These are phyloP conservation scores for Cyclopterus lumpus DNA, from an alignment of 2,797 vertebrate species.

Conservation along the genomic window DNA sequence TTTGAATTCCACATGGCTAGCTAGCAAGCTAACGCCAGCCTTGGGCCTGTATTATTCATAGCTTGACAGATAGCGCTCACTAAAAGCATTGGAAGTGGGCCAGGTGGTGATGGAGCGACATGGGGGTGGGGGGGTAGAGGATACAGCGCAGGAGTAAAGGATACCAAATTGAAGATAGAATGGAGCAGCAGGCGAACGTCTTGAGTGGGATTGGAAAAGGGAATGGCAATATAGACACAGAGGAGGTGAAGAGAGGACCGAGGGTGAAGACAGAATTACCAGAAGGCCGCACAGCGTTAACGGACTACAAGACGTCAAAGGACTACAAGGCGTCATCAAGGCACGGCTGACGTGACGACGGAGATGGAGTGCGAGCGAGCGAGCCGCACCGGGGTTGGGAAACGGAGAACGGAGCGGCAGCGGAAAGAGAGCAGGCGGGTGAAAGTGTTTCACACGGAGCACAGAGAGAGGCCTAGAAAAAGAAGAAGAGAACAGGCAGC, in stretches of 20 bases:
- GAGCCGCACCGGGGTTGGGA: constrained; percentile 25
- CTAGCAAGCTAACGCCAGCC: constrained; percentile 87
- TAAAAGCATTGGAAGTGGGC: constrained; percentile 97
- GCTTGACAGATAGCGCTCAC: constrained; percentile 97
- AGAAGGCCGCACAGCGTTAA: constrained; percentile 64
- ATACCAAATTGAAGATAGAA: constrained; percentile 43
- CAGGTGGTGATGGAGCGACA: constrained; percentile 85
- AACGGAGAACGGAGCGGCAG: constrained; percentile 25
- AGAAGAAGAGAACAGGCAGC: constrained; percentile 67
- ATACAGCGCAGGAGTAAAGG: constrained; percentile 21
- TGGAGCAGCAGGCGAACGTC: constrained; percentile 38
- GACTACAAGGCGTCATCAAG: constrained; percentile 43
- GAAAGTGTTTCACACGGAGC: constrained; percentile 48
- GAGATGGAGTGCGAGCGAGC: constrained; percentile 33
- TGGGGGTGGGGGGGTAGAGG: constrained; percentile 70
- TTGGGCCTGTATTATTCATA: constrained; percentile 98
- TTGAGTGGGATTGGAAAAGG: constrained; percentile 45
- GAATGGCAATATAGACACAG: constrained; percentile 65
- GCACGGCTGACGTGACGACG: constrained; percentile 37
- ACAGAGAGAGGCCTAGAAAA: constrained; percentile 49
- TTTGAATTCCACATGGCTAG: constrained; percentile 92
- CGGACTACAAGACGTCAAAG: constrained; percentile 43
- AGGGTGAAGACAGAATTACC: constrained; percentile 41
- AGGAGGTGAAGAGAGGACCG: constrained; percentile 43
- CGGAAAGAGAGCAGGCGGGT: constrained; percentile 37